These are phyloP conservation scores for Spodoptera litura DNA, from an alignment of 1,140 invertebrate species.

Conservation along the genomic window DNA sequence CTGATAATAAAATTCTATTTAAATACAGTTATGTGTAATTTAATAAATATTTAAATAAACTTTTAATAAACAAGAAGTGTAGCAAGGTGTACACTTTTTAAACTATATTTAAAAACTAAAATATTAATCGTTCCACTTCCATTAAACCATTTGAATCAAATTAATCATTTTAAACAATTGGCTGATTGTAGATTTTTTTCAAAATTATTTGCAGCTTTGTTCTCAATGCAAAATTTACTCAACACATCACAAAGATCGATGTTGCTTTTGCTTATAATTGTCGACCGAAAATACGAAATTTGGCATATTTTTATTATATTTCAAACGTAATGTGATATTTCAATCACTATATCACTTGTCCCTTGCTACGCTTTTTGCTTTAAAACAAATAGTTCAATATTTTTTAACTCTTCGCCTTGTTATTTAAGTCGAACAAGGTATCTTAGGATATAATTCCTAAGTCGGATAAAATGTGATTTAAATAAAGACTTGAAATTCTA, in stretches of 20 bases:
- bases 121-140: background rate
- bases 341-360: background rate
- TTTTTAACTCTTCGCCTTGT: no score
- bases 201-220: slow-evolving; percentile 23
- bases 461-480: no score
- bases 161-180: slow-evolving; percentile 16
- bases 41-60: background rate
- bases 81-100: slow-evolving; percentile 46
- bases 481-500: no score
- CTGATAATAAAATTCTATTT: no score
- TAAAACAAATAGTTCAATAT: background rate
- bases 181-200: slow-evolving; percentile 18
- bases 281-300: background rate
- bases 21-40: background rate
- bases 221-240: background rate
- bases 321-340: background rate
- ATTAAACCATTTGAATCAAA: background rate
- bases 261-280: slow-evolving; percentile 23
- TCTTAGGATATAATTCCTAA: no score
- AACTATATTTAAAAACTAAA: background rate
- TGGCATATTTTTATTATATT: no score
- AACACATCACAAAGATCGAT: background rate
- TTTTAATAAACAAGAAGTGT: slow-evolving; percentile 46
- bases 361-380: slow-evolving; percentile 50
- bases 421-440: background rate